Evolutionary conservation across 2,113 vertebrate genomes (phyloP), one percentile per base, ranked within the genome.

Genomic region (Gila orcuttii): DNA sequence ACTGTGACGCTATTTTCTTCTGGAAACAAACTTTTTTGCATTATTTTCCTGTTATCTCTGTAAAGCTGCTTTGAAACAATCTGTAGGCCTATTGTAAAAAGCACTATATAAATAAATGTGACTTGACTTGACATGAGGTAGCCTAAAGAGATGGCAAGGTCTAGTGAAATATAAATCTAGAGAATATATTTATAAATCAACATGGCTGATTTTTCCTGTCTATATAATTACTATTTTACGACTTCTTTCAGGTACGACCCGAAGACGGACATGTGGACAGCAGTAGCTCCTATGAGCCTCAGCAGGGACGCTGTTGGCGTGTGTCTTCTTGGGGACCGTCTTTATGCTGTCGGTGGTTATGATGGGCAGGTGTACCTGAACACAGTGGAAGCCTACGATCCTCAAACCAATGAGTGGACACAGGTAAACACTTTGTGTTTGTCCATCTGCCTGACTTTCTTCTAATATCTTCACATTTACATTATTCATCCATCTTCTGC

Each of bases 271-370:
- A 91, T 93, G 88, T 99, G 98, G 98, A 99, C 98, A 8, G 94
- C 97, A n/a, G 98, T 99, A 39, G 97, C 98, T 19, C 97, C 98
- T 9, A 98, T 99, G 97, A 99, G 97, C 91, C 95, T 99, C 87
- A 98, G 98, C 93, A 95, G 98, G 91, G 98, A 99, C 74, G 98
- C 98, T 0, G 98, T 99, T 69, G 98, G 98, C 9, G 97, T 99
- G 52, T 99, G 98, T 92, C 95, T 99, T 84, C 96, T 99, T n/a
- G 98, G 98, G 3, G 97, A 99, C 91, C 96, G 96, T 52, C 87
- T 99, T 52, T 99, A 98, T 13, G 98, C 98, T 10, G 98, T 99
- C 59, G 98, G 98, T 19, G 98, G 98, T 15, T 99, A 99, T 64
- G 97, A 99, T 28, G 98, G 98, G 21, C 97, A 98, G 92, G 95